These are phyloP conservation scores for Sycophila sp. DNA, from an alignment of 1,140 invertebrate genomes.

Conservation along the genomic window DNA sequence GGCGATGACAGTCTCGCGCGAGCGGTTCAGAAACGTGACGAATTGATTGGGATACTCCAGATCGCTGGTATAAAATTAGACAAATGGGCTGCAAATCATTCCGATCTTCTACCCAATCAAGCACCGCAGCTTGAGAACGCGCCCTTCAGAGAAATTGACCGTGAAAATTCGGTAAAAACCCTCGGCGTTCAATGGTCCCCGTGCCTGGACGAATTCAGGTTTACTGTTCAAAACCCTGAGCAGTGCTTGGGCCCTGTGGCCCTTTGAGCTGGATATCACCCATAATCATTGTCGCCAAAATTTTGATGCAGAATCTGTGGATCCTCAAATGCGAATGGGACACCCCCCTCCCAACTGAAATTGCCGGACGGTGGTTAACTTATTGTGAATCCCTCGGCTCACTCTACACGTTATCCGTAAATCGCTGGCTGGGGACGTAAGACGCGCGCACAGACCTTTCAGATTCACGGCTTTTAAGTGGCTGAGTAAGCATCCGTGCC, in stretches of 20 bases:
- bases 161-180: no score
- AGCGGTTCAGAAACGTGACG: no score
- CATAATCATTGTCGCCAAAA: conserved; percentile 4
- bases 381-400: background rate
- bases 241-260: background rate
- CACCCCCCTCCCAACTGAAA: background rate
- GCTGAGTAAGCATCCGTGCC: no score
- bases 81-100: no score
- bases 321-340: conserved; percentile 18
- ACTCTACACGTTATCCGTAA: background rate
- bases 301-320: conserved; percentile 16
- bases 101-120: no score
- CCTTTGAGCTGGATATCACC: conserved; percentile 19
- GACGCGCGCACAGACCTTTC: background rate
- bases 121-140: no score
- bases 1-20: background rate
- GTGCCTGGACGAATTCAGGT: background rate
- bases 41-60: no score
- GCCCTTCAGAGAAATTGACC: no score
- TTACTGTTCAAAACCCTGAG: background rate
- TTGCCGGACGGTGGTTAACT: background rate
- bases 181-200: background rate
- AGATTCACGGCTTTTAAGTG: conserved; percentile 32
- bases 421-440: background rate
- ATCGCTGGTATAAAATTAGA: no score